Conservation (phyloP, 1,140 invertebrate species). For the Papilio helenus region DNA sequence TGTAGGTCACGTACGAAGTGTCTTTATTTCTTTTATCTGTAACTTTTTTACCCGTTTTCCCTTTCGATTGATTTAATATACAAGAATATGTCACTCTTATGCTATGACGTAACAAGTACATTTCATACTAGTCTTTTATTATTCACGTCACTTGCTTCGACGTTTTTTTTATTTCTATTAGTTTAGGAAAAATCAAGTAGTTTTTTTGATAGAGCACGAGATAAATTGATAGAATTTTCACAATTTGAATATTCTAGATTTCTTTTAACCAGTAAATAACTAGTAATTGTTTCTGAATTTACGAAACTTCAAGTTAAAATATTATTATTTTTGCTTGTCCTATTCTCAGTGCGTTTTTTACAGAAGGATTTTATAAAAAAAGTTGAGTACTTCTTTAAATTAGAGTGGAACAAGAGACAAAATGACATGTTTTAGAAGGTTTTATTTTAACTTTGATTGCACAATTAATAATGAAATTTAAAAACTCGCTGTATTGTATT, state of each 20-base stretch:
- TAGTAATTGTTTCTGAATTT: too few relatives aligned
- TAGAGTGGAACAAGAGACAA: too few relatives aligned
- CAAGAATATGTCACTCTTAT: background rate
- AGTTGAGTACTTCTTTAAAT: too few relatives aligned
- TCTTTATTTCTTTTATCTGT: slow-evolving; percentile 10
- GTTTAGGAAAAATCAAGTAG: background rate
- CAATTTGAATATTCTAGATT: background rate
- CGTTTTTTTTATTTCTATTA: background rate
- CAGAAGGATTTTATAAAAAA: too few relatives aligned
- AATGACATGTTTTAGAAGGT: too few relatives aligned
- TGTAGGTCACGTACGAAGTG: background rate
- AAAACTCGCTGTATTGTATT: background rate
- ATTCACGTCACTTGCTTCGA: background rate
- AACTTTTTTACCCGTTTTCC: slow-evolving; percentile 2
- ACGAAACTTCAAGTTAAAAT: too few relatives aligned
- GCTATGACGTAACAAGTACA: background rate
- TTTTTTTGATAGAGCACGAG: background rate
- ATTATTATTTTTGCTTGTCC: too few relatives aligned
- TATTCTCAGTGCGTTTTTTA: too few relatives aligned
- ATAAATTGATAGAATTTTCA: background rate
- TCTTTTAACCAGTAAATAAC: background rate
- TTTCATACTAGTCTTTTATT: background rate
- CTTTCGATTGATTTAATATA: background rate
- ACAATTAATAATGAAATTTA: background rate
- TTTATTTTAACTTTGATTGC: too few relatives aligned